A percentile compares a stretch with the other conserved stretches of the same genome.
Conservation (phyloP, 2,888 invertebrate genomes). For the Calameuta pallipes region DNA sequence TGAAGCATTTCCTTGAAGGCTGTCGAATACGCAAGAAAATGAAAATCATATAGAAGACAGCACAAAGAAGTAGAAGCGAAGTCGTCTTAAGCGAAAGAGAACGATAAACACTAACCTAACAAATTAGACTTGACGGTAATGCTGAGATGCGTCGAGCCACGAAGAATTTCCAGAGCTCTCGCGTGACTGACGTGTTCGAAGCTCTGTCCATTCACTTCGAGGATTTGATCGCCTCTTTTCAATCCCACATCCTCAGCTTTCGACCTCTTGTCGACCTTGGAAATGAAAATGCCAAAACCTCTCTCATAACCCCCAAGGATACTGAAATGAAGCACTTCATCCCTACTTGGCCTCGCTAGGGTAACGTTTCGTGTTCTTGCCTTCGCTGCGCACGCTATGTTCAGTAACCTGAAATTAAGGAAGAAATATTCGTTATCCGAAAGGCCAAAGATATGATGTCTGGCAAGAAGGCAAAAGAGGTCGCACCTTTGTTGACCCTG, state of each 20-base stretch:
- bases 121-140: conserved; percentile 98
- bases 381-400: conserved; percentile 98
- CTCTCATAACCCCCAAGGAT: conserved; percentile 94
- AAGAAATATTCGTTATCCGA: neutral
- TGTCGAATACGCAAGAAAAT: conserved; percentile 45
- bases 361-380: conserved; percentile 93
- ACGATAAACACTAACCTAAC: conserved; percentile 70
- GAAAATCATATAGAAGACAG: conserved; percentile 4
- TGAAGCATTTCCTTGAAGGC: conserved; percentile 78
- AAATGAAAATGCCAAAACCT: conserved; percentile 93
- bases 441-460: neutral
- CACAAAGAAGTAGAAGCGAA: neutral
- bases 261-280: conserved; percentile 91
- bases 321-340: conserved; percentile 93
- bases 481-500: conserved; percentile 76
- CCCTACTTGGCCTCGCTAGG: conserved; percentile 90
- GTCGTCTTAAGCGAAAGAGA: neutral
- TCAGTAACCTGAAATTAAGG: conserved; percentile 73
- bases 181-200: conserved; percentile 94
- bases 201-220: conserved; percentile 97
- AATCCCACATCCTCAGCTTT: conserved; percentile 96
- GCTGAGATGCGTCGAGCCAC: conserved; percentile 94
- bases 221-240: conserved; percentile 96
- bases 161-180: conserved; percentile 91
- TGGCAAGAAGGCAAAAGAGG: neutral